Evolutionary conservation across 2,797 vertebrate genomes (phyloP), one percentile per base, ranked within the genome.

Genomic region (Onychomys leucogaster): DNA sequence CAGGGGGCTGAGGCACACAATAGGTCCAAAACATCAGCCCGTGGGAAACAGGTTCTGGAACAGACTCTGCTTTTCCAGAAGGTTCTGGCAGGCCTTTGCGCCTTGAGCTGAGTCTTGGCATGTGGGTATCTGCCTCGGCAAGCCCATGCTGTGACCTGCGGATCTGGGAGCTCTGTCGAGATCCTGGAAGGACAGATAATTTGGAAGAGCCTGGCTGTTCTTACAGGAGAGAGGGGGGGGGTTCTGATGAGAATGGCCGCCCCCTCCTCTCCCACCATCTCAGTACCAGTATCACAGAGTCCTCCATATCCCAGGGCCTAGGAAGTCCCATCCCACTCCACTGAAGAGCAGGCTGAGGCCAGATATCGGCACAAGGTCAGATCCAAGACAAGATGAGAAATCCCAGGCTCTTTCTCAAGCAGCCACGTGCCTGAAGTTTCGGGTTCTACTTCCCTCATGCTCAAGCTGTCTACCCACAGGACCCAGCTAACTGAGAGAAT

Each of bases 61-160:
- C 4, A 1, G n/a, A 67, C 41, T 76, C 75, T 2, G 6, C 49
- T 95, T 94, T 89, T 87, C 91, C 92, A 55, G 91, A 75, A 88
- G 67, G 4, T 27, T 41, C 5, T 0, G 34, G 81, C 3, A 2
- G 34, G 43, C 80, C 55, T 73, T 52, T 6, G 12, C 75, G 61
- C n/a, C 19, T 27, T 1, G 6, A 17, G 34, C 61, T 10, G 0
- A 41, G 67, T 57, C 76, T n/a, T 0, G 11, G 82, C 91, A 32
- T 5, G 43, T 0, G 1, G 2, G 19, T 0, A 0, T 59, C 17
- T 12, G 90, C 65, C 41, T 11, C 77, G 11, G 61, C 92, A 69
- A 2, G 77, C 82, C 90, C 37, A 4, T n/a, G 7, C 8, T 0
- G 57, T 0, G 6, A 69, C n/a, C 93, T 59, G 63, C 32, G 37